phyloP scores from a whole-genome alignment of 2,113 vertebrate species.

The Cottus gobio region DNA sequence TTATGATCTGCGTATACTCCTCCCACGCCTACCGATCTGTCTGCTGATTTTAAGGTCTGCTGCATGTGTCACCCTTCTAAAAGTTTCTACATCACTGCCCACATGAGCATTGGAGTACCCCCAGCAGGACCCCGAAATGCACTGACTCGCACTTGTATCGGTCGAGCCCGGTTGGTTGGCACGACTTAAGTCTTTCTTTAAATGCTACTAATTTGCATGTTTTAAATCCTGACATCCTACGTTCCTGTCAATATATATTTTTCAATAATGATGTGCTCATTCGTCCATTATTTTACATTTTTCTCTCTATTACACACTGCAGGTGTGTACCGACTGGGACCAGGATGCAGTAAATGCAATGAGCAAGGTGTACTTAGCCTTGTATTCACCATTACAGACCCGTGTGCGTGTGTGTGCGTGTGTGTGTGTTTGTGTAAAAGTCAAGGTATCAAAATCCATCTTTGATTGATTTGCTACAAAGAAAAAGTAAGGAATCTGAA shows the following conservation, averaged over 20 bases:
- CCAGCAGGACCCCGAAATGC: neutral
- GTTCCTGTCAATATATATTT: neutral
- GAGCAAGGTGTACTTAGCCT: neutral
- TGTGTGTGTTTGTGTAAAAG: neutral
- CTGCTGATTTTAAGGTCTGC: neutral
- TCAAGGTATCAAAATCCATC: constrained; percentile 21
- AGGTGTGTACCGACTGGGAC: neutral
- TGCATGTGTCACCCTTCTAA: neutral
- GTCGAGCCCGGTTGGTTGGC: neutral
- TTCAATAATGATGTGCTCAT: neutral
- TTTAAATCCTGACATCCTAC: neutral
- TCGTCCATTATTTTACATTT: neutral
- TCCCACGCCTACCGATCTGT: neutral
- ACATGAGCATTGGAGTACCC: neutral
- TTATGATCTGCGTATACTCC: neutral
- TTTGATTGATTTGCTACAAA: neutral
- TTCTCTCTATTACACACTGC: neutral
- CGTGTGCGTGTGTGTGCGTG: neutral
- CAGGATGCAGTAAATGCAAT: neutral
- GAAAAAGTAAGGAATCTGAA: constrained; percentile 3
- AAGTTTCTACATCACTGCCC: neutral
- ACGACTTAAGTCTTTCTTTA: neutral
- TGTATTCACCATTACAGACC: neutral
- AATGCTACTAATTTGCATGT: neutral
- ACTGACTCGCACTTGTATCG: neutral